Base-by-base conservation (phyloP, 2,113 vertebrate species). In the Tauraco erythrolophus region DNA sequence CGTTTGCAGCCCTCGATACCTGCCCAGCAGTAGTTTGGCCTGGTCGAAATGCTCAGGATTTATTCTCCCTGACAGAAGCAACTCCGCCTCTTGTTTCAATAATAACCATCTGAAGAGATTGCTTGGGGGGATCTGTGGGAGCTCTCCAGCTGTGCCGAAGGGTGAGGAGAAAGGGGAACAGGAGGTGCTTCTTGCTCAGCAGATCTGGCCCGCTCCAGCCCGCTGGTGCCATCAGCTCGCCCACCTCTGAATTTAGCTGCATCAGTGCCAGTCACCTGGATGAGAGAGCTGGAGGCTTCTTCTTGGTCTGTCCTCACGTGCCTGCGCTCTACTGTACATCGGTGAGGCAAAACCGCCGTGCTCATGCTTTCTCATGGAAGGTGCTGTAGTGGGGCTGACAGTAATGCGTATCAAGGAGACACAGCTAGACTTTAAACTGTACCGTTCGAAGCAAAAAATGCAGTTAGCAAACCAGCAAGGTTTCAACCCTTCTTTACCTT, bases 191-290 rank as follows among this genome's bases (percentile, higher is more conserved):
- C 61, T 48, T n/a, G 33, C 57, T 66, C 35, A 45, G 64, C 11
- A 0, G 6, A 11, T 19, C 17, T 8, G 7, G 23, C 27, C 35
- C 0, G 0, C 39, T 65, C 46, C 51, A 41, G 30, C 50, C 28
- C 3, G 0, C 7, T 11, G 25, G n/a, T 65, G 19, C 53, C 48
- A 41, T 53, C 28, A 11, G 30, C 37, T 31, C 5, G 0, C 33
- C n/a, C 19, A 61, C 39, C 39, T 77, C 64, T 23, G 10, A n/a
- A n/a, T 35, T 60, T 12, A 56, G n/a, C 8, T 45, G 43, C 70
- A 31, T 7, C 7, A 5, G 54, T 25, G 21, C 24, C n/a, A 9
- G 30, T 21, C 56, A 60, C 7, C 28, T n/a, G 24, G 25, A 35
- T 33, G 53, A 1, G 6, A 45, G 9, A 43, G n/a, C n/a, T 9